phyloP scores from a whole-genome alignment of 1,140 invertebrate genomes.

The Leptopilina clavipes region DNA sequence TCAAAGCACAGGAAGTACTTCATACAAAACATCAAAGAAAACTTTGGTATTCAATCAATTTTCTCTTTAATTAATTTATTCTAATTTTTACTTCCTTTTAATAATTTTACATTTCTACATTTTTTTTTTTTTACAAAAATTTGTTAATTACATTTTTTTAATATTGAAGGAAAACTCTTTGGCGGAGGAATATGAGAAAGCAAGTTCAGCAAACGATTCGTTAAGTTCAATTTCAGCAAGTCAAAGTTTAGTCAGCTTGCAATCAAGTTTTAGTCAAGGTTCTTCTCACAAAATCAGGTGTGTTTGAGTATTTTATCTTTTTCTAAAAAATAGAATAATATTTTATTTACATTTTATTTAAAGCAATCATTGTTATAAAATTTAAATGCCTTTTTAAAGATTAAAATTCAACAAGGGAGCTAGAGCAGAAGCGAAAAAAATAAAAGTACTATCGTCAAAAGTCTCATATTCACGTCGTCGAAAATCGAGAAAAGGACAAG shows the following conservation, averaged over 20 bases:
- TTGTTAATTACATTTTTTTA: conserved; percentile 29
- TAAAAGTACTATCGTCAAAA: conserved; percentile 61
- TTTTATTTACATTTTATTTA: conserved; percentile 3
- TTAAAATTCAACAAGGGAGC: conserved; percentile 68
- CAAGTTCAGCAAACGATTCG: conserved; percentile 59
- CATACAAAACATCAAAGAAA: conserved; percentile 58
- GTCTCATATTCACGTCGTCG: conserved; percentile 60
- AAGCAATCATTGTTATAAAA: conserved; percentile 35
- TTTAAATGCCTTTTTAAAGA: conserved; percentile 45
- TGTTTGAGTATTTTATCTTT: not conserved
- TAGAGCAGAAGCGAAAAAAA: conserved; percentile 62
- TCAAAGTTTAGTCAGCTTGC: conserved; percentile 67
- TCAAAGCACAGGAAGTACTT: conserved; percentile 48
- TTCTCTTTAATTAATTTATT: not conserved
- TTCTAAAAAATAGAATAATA: not conserved
- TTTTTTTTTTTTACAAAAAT: conserved; percentile 44
- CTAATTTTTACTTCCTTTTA: too few species aligned
- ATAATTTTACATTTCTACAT: not conserved
- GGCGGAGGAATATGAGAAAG: conserved; percentile 43
- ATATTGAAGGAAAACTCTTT: not conserved
- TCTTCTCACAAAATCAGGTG: conserved; percentile 49
- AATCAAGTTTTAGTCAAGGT: conserved; percentile 51
- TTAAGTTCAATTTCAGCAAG: conserved; percentile 55
- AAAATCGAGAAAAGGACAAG: conserved; percentile 59
- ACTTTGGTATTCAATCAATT: conserved; percentile 55